phyloP scores from a whole-genome alignment of 2,797 vertebrate species.

The Macroramphosus scolopax region DNA sequence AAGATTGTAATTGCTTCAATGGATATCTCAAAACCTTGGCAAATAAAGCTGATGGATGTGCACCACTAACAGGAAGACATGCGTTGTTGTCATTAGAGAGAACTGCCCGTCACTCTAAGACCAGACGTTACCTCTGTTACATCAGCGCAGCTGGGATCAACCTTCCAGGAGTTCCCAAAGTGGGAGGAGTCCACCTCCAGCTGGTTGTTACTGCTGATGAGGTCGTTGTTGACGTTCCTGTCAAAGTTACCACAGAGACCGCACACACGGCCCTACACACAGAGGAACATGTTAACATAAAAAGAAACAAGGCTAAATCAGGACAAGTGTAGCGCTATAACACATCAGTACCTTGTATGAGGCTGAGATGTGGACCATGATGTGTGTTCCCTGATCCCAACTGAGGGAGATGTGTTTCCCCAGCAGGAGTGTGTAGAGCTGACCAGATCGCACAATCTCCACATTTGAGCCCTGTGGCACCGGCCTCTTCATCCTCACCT shows the following conservation, averaged over 20 bases:
- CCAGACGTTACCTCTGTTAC: conserved; percentile 88
- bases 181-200: conserved; percentile 87
- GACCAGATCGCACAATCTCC: conserved; percentile 88
- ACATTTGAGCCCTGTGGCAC: conserved; percentile 78
- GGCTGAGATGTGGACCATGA: conserved; percentile 86
- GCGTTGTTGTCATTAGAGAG: no score
- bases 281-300: background rate
- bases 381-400: conserved; percentile 86
- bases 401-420: conserved; percentile 84
- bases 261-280: conserved; percentile 85
- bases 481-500: conserved; percentile 87
- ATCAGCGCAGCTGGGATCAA: conserved; percentile 86
- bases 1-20: background rate
- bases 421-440: conserved; percentile 85
- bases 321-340: background rate
- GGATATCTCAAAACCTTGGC: no score
- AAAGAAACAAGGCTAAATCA: background rate
- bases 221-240: conserved; percentile 91
- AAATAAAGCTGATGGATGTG: no score
- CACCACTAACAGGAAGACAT: no score
- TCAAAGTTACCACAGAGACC: conserved; percentile 98
- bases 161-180: conserved; percentile 98
- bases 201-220: conserved; percentile 91
- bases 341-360: conserved; percentile 71
- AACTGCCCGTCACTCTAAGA: no score